Base-by-base conservation (phyloP, 1,140 invertebrate genomes). In the Drosophila subobscura region DNA sequence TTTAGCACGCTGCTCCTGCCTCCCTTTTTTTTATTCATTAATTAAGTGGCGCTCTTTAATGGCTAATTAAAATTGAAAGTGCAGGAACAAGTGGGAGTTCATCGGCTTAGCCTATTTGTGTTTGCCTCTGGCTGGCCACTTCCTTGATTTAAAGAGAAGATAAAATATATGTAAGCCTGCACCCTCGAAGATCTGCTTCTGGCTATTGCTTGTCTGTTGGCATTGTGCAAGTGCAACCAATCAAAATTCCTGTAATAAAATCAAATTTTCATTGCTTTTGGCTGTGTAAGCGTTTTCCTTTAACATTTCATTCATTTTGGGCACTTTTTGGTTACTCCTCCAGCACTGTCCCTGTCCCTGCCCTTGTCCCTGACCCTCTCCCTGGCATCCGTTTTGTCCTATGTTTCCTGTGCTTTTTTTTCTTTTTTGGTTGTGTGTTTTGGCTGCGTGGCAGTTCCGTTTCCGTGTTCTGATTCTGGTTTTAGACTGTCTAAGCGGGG, bases 201-300 rank as follows among this genome's bases (percentile, higher is more conserved):
- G 33, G 8, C 33, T 37, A 0, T 4, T 37, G 33, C 33, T 8
- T 4, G 4, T 33, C 16, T 40, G 47, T 41, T 42, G 16, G 60
- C 55, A 72, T 74, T 81, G 59, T 85, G 67, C 46, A 56, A 77
- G 81, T 84, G 81, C 81, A 86, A 47, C 77, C 83, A 86, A 86
- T 86, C 81, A 86, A 86, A 86, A 86, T 86, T 86, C 81, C 81
- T 81, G 81, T 81, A 81, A 86, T 86, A 86, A 86, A 86, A 86
- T 86, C 81, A 81, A 86, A 88, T 86, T 86, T 86, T 86, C 81
- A 85, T 86, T 80, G 81, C 77, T 57, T 72, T 80, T 83, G 67
- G 75, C 23, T 37, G 33, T 37, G 10, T 27, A 6, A 27, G 25
- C 1, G 25, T 1, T 77, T 84, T 86, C 81, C 51, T 59, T 80